A percentile compares a stretch with the other conserved stretches of the same genome.
These are phyloP conservation scores for Genyomyrus donnyi DNA, from an alignment of 2,113 vertebrate species.

Conservation along the genomic window DNA sequence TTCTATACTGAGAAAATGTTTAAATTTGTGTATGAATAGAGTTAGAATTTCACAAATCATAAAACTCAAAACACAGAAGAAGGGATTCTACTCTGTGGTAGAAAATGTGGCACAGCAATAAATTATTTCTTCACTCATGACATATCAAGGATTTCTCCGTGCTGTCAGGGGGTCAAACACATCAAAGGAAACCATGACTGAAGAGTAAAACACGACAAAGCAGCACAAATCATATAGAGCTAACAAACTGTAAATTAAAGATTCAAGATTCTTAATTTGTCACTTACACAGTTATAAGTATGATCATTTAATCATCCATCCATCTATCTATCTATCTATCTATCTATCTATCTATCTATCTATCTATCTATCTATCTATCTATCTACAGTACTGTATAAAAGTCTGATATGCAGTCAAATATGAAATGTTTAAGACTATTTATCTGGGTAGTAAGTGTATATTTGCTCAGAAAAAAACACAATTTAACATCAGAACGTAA, in stretches of 20 bases:
- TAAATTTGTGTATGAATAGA: neutral
- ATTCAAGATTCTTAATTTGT: too few relatives aligned
- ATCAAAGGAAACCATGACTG: neutral
- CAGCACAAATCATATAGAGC: neutral
- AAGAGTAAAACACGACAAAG: neutral
- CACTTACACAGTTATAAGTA: too few relatives aligned
- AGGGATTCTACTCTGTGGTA: neutral
- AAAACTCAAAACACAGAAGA: neutral
- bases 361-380: neutral
- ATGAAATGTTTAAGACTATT: neutral
- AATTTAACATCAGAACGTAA: neutral
- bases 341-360: neutral
- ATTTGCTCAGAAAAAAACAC: neutral
- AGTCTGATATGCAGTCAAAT: neutral
- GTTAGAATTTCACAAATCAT: neutral
- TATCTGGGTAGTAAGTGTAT: neutral
- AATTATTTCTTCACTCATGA: neutral
- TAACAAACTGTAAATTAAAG: neutral
- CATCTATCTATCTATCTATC: neutral
- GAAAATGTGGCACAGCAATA: neutral
- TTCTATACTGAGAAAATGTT: neutral
- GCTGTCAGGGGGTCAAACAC: neutral
- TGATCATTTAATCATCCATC: neutral
- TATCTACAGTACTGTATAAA: neutral
- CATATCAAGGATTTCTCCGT: neutral